Base-by-base conservation (phyloP, 2,888 invertebrate genomes). In the Callinectes sapidus region DNA sequence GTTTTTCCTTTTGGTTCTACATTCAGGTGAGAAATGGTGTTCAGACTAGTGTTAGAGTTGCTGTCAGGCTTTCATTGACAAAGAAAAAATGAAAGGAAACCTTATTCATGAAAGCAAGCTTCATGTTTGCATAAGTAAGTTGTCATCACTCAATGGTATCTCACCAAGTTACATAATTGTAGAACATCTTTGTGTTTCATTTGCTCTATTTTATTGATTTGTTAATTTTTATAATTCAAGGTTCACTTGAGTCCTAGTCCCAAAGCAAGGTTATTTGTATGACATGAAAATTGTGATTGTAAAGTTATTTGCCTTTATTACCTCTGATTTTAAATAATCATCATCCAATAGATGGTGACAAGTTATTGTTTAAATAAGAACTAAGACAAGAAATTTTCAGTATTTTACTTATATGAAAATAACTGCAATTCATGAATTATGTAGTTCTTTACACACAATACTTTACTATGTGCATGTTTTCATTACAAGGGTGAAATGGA, bases 1-100 rank as follows among this genome's bases (percentile, higher is more conserved):
- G 92, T 81, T 66, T 61, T 39, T 81, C 90, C 28, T 90, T 90
- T 85, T 90, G 90, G 90, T 90, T 48, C 54, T 54, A 48, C 54
- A 90, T 90, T 48, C 28, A 90, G n/a, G 90, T 90, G 28, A 90
- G 85, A 10, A 71, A 28, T 1, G n/a, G 28, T 28, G 28, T 2
- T 28, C 71, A 28, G 71, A 0, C 28, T n/a, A 28, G 28, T 42
- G 77, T 81, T 48, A 3, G 39, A 23, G n/a, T 77, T 90, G 14
- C 35, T 32, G 3, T 89, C 23, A 66, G 16, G 39, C 61, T 32
- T 35, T 16, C n/a, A 42, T 39, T 39, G 23, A 39, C 1, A 0
- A 14, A 42, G 23, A 42, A n/a, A 42, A 28, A 2, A n/a, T n/a
- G n/a, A n/a, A 39, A 10, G 18, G 18, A 42, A 48, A 23, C 6